phyloP scores from a whole-genome alignment of 2,797 vertebrate species.

The Vireo griseus region DNA sequence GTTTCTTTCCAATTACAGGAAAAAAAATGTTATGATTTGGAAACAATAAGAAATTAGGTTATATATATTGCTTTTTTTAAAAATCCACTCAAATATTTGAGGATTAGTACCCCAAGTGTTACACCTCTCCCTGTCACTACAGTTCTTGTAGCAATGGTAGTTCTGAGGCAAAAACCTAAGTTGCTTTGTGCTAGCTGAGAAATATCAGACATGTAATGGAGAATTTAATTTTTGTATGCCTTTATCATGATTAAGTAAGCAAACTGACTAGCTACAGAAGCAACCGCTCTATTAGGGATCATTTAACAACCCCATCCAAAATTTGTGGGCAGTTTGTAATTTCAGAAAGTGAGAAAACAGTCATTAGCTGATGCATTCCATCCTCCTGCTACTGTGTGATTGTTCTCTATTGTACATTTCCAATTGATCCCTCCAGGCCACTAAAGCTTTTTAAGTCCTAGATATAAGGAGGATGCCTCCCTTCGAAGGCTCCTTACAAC shows the following conservation, averaged over 20 bases:
- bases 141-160: background rate
- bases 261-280: background rate
- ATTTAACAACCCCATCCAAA: background rate
- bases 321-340: background rate
- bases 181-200: background rate
- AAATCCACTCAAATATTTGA: background rate
- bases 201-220: background rate
- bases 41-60: background rate
- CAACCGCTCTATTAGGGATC: background rate
- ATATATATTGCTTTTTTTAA: background rate
- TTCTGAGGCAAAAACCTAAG: background rate
- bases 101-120: background rate
- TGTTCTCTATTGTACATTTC: background rate
- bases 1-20: background rate
- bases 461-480: background rate
- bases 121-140: background rate
- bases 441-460: background rate
- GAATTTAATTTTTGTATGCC: background rate
- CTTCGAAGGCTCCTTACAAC: background rate
- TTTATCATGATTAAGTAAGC: background rate
- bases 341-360: background rate
- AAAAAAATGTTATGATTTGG: background rate
- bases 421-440: background rate
- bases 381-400: background rate
- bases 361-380: background rate